These are phyloP conservation scores for Hyperoodon ampullatus DNA, from an alignment of 2,113 vertebrate genomes.

Conservation along the genomic window DNA sequence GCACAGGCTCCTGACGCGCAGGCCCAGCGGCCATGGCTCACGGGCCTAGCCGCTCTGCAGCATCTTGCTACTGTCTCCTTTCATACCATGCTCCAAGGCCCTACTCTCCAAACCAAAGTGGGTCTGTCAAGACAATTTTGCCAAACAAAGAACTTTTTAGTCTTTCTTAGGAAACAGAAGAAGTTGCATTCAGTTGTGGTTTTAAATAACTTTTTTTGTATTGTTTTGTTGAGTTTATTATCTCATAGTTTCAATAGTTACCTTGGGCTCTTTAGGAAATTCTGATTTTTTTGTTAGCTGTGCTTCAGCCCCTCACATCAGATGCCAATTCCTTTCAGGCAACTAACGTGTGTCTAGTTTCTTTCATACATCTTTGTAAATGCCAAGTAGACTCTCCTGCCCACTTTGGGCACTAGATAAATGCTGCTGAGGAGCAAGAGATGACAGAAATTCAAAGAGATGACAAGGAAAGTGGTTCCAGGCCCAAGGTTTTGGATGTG, in stretches of 20 bases:
- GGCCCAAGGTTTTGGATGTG: background rate
- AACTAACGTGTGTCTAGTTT: constrained; percentile 43
- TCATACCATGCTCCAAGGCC: background rate
- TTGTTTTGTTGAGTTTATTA: constrained; percentile 44
- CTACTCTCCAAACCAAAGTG: constrained; percentile 24
- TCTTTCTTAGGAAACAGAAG: constrained; percentile 57
- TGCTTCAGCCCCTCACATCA: background rate
- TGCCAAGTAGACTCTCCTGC: constrained; percentile 45
- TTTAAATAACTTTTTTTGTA: constrained; percentile 48
- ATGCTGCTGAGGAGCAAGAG: background rate
- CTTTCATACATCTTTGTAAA: background rate
- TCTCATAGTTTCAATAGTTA: constrained; percentile 44
- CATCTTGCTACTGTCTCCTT: background rate
- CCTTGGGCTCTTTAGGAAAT: constrained; percentile 49
- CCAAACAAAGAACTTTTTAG: constrained; percentile 71
- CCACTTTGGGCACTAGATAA: constrained; percentile 14
- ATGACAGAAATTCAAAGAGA: constrained; percentile 48
- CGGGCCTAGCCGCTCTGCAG: too few species aligned
- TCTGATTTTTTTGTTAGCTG: constrained; percentile 62
- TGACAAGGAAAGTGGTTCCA: background rate
- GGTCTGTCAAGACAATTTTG: constrained; percentile 52
- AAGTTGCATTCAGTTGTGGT: constrained; percentile 53
- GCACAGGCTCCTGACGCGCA: too few species aligned
- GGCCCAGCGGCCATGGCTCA: too few species aligned
- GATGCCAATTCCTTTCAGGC: constrained; percentile 36